Evolutionary conservation across 2,113 vertebrate genomes (phyloP).

Genomic region (Dicaeum eximium): DNA sequence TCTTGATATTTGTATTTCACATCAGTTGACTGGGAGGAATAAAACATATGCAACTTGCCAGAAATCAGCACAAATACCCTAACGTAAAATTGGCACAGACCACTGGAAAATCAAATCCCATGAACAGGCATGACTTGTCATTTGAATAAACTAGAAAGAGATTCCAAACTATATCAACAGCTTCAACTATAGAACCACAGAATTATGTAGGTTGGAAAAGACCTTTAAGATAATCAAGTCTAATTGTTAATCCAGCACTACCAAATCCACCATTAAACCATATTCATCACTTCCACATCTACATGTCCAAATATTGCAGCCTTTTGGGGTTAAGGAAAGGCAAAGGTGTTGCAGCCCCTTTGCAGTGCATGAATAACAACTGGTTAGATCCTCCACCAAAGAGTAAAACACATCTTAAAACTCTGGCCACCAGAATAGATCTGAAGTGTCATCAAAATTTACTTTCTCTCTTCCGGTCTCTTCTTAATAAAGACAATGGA

Average conservation of each 20-base stretch:
- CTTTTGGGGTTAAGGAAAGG: not conserved
- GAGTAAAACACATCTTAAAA: not conserved
- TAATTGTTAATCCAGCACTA: not conserved
- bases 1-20: not conserved
- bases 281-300: not conserved
- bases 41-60: not conserved
- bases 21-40: not conserved
- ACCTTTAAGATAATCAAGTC: not conserved
- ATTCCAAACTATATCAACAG: not conserved
- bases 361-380: not conserved
- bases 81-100: not conserved
- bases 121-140: not conserved
- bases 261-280: not conserved
- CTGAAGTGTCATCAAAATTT: not conserved
- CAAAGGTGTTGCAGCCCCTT: not conserved
- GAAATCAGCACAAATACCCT: not conserved
- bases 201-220: not conserved
- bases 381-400: not conserved
- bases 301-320: not conserved
- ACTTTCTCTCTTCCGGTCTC: not conserved
- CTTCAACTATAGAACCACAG: not conserved
- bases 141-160: not conserved
- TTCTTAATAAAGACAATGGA: not conserved
- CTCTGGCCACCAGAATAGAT: not conserved
- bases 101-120: not conserved